Percentiles rank a stretch among this genome's conserved stretches.
These are phyloP conservation scores for Lophius americanus DNA, from an alignment of 2,797 vertebrate genomes.

Conservation along the genomic window DNA sequence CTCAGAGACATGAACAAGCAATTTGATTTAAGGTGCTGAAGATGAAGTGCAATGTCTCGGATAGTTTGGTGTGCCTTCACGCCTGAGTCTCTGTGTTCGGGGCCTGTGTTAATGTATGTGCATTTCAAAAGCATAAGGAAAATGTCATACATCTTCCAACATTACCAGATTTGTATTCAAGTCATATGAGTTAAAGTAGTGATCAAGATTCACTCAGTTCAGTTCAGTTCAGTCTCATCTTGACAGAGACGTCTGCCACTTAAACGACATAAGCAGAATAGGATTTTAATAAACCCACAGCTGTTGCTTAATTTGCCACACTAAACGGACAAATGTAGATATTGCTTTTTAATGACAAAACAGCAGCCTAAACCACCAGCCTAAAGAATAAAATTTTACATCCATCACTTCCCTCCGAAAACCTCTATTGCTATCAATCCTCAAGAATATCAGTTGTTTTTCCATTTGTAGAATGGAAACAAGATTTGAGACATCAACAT, in stretches of 20 bases:
- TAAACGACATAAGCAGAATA: not conserved
- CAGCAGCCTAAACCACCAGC: too few relatives aligned
- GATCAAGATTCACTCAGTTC: not conserved
- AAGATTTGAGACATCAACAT: too few relatives aligned
- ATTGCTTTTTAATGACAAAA: not conserved
- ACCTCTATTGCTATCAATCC: not conserved
- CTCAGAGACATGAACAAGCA: slow-evolving; percentile 37
- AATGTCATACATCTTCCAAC: slow-evolving; percentile 7
- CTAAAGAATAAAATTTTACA: too few relatives aligned
- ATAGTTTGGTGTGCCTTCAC: slow-evolving; percentile 46
- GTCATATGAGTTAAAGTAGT: not conserved
- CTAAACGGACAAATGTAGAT: not conserved
- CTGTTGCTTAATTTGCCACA: not conserved
- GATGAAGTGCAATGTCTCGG: slow-evolving; percentile 60
- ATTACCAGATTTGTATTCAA: not conserved
- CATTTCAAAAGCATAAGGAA: slow-evolving; percentile 21
- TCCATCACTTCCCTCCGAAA: not conserved
- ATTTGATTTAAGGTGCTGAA: slow-evolving; percentile 52
- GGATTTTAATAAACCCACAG: not conserved
- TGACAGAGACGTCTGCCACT: not conserved
- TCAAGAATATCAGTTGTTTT: not conserved
- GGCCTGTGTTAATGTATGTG: slow-evolving; percentile 36
- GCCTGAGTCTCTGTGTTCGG: slow-evolving; percentile 27
- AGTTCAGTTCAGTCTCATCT: not conserved
- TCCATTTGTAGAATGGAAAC: too few relatives aligned